Percentiles rank a stretch among this genome's conserved stretches.
Conservation (phyloP, 2,888 invertebrate genomes). For the Lasioglossum calceatum region DNA sequence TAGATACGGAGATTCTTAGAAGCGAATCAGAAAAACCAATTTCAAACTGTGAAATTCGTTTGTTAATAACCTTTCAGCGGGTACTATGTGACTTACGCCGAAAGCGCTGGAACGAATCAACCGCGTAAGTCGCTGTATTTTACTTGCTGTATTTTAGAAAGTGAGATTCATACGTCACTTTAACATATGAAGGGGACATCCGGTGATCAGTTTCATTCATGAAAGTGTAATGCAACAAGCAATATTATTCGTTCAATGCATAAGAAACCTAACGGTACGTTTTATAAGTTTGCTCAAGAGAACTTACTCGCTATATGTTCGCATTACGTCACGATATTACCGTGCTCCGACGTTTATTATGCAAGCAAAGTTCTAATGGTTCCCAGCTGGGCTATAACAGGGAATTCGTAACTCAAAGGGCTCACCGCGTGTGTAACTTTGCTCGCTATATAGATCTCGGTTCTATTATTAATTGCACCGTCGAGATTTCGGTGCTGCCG, state of each 20-base stretch:
- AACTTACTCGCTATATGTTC: conserved; percentile 14
- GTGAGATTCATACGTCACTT: background rate
- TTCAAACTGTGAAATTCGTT: no score
- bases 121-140: no score
- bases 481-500: conserved; percentile 34
- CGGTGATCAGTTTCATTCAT: background rate
- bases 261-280: background rate
- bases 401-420: conserved; percentile 65
- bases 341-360: conserved; percentile 32
- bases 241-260: background rate
- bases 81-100: no score
- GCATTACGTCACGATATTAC: conserved; percentile 33
- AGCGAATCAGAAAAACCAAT: no score
- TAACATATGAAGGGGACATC: background rate
- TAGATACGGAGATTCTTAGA: no score
- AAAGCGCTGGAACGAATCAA: no score
- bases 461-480: conserved; percentile 48
- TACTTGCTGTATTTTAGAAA: background rate
- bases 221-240: background rate
- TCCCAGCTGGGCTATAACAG: conserved; percentile 70
- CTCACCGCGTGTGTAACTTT: conserved; percentile 31
- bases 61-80: no score
- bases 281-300: background rate
- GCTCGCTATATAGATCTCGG: background rate
- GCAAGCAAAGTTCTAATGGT: conserved; percentile 69